Evolutionary conservation across 2,888 invertebrate genomes (phyloP), one percentile per base, ranked within the genome.

Genomic region (Chymomyza amoena): DNA sequence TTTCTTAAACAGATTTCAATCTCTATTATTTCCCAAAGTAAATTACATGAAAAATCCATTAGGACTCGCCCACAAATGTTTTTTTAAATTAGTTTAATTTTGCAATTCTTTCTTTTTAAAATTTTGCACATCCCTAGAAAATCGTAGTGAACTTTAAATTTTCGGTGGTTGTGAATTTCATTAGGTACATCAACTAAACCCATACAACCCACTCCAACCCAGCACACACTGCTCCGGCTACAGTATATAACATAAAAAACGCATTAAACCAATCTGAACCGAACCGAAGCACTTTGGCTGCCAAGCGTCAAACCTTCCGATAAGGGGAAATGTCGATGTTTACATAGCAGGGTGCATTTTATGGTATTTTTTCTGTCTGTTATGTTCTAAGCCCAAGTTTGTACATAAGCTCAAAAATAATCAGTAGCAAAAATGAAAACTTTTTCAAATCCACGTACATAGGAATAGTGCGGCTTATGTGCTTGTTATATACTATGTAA

Each of bases 221-320:
- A 51, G 3, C 57, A 64, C 64, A 61, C 72, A 69, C 56, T 16
- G 51, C 60, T 52, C 66, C 77, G 73, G 75, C 75, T 81, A 76
- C 64, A 66, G 75, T 80, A 82, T 68, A 88, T 86, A 84, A 84
- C 83, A 79, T 85, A 88, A 84, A 89, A 87, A 82, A 80, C 75
- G 77, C 82, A 89, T 89, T 81, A 85, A 81, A 80, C 39, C 10
- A 45, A 45, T 13, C 70, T 69, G 69, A 78, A 73, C 72, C 63
- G 79, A 83, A 72, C 66, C 72, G 84, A 78, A 78, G 80, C 75
- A 79, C 78, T 82, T 77, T 79, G 77, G 73, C 75, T 76, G 69
- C 69, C 76, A 77, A 79, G 76, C 77, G 78, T 73, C 68, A 72
- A 76, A 70, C 81, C 80, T 79, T 80, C 68, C 68, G 68, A 69